A percentile compares a stretch with the other conserved stretches of the same genome.
Evolutionary conservation across 1,140 invertebrate species (phyloP).

Genomic region (Luehdorfia chinensis): DNA sequence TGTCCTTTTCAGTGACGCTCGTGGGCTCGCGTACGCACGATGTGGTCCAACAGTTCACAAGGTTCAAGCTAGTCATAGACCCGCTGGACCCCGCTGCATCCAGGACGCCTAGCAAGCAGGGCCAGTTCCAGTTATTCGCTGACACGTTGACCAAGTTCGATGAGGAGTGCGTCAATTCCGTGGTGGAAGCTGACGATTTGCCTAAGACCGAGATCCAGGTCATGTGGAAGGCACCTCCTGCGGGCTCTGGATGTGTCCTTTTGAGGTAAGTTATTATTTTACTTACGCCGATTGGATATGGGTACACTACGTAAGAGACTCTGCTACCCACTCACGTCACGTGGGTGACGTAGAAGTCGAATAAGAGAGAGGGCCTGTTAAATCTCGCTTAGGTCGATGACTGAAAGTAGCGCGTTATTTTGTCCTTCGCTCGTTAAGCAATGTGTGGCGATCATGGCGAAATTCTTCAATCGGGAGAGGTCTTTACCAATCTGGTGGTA

Average conservation of each 20-base stretch:
- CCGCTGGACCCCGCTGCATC: constrained; percentile 74
- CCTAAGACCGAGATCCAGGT: constrained; percentile 93
- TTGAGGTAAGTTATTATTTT: constrained; percentile 82
- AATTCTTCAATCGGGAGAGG: too few species aligned
- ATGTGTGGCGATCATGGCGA: too few species aligned
- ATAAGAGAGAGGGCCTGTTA: too few species aligned
- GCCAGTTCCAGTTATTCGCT: constrained; percentile 89
- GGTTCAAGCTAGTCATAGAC: constrained; percentile 89
- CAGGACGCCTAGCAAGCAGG: constrained; percentile 77
- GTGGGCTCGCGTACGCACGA: constrained; percentile 84
- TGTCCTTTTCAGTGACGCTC: constrained; percentile 82
- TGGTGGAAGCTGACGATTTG: constrained; percentile 86
- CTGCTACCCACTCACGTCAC: too few species aligned
- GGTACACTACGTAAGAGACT: too few species aligned
- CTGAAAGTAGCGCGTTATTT: not conserved
- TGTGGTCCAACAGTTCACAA: constrained; percentile 87
- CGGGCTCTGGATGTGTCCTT: constrained; percentile 90
- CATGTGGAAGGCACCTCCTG: constrained; percentile 92
- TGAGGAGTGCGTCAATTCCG: constrained; percentile 91
- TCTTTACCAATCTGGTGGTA: too few species aligned
- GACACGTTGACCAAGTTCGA: constrained; percentile 88
- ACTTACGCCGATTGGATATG: too few species aligned
- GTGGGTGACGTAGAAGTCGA: too few species aligned
- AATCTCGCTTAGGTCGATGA: too few species aligned
- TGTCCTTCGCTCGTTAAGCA: too few species aligned